A percentile compares a stretch with the other conserved stretches of the same genome.
Evolutionary conservation across 2,888 invertebrate genomes (phyloP).

Genomic region (Gastrophysa polygoni): DNA sequence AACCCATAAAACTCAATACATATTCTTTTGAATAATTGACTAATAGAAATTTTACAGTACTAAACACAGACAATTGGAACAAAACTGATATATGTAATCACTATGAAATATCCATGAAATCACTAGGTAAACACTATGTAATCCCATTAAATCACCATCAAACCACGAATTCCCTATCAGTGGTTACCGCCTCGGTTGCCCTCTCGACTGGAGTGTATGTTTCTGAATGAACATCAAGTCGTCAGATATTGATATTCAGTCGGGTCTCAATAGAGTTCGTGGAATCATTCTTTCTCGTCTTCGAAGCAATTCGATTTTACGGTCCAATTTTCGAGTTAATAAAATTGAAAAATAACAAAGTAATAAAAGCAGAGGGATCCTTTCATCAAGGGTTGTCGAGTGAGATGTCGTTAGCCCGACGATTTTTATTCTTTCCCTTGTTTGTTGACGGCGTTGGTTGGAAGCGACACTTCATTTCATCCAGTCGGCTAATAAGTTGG

Average conservation of each 20-base stretch:
- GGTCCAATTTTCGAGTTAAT: constrained; percentile 11
- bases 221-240: neutral
- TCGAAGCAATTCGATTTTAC: neutral
- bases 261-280: neutral
- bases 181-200: no score
- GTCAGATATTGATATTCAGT: neutral
- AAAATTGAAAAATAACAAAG: constrained; percentile 16
- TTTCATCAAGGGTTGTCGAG: constrained; percentile 3
- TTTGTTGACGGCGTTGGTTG: neutral
- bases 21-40: no score
- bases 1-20: no score
- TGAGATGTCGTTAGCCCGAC: neutral
- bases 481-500: neutral
- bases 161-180: no score
- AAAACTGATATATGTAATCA: no score
- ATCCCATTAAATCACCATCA: no score
- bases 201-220: neutral
- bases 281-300: neutral
- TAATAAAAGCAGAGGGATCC: constrained; percentile 3
- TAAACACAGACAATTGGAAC: no score
- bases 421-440: neutral
- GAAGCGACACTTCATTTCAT: neutral
- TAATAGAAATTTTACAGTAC: no score
- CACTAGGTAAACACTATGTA: no score
- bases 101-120: no score